A percentile compares a stretch with the other conserved stretches of the same genome.
phyloP scores from a whole-genome alignment of 2,797 vertebrate genomes.

The Parotocinclus haroldoi region DNA sequence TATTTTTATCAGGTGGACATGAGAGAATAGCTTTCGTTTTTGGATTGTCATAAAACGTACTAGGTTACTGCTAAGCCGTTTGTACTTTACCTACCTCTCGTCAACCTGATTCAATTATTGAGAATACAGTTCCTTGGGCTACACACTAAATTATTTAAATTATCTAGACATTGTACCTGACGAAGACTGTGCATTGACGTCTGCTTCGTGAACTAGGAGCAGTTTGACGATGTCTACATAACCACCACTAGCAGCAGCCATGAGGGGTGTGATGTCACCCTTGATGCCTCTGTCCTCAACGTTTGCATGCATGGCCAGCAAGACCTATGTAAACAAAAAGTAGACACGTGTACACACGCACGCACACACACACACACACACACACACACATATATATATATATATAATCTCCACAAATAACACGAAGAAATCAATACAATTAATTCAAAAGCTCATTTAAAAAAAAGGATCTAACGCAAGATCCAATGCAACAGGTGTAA shows the following conservation, averaged over 20 bases:
- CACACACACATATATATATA: no score
- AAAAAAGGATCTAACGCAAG: conserved; percentile 4
- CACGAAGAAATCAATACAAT: neutral
- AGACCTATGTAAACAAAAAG: conserved; percentile 71
- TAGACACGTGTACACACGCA: neutral
- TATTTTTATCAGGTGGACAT: no score
- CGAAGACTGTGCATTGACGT: conserved; percentile 96
- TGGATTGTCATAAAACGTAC: no score
- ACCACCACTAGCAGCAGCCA: conserved; percentile 97
- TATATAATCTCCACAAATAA: neutral
- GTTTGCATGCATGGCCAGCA: conserved; percentile 97
- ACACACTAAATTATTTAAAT: no score
- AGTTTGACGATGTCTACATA: conserved; percentile 97
- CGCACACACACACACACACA: no score
- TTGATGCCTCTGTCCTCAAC: conserved; percentile 98
- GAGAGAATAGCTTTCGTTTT: no score
- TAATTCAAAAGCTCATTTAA: neutral
- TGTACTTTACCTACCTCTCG: no score
- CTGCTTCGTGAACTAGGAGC: conserved; percentile 92
- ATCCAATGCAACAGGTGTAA: conserved; percentile 11
- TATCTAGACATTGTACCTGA: conserved; percentile 73
- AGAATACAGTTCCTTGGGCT: no score
- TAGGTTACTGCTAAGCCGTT: no score
- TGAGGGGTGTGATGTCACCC: conserved; percentile 95
- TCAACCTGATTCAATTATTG: no score